Conservation (phyloP, 2,113 vertebrate genomes). For the Pterophyllum scalare region DNA sequence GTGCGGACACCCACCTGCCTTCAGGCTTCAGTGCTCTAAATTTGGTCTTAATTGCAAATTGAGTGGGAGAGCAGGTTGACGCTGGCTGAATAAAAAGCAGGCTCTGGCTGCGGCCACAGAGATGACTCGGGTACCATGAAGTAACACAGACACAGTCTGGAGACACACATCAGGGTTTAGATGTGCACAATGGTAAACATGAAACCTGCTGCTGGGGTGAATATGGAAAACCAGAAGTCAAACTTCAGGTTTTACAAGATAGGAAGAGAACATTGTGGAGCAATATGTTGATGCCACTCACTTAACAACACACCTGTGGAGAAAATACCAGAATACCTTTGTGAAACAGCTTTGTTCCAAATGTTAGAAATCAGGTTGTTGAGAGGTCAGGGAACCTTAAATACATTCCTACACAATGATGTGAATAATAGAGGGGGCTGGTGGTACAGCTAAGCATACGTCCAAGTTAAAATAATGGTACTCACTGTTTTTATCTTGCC, state of each 20-base stretch:
- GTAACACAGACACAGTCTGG: constrained; percentile 37
- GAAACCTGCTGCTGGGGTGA: neutral
- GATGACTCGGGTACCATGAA: constrained; percentile 48
- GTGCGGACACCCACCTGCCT: constrained; percentile 83
- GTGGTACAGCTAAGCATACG: neutral
- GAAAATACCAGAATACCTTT: neutral
- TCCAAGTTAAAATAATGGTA: neutral
- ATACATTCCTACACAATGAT: neutral
- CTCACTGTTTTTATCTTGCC: neutral
- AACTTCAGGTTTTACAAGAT: neutral
- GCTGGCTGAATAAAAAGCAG: constrained; percentile 81
- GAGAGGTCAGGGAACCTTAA: neutral
- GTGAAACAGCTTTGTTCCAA: neutral
- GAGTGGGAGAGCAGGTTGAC: constrained; percentile 80
- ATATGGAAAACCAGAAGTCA: neutral
- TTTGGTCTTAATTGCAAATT: constrained; percentile 87
- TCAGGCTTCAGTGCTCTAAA: constrained; percentile 84
- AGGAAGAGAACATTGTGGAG: neutral
- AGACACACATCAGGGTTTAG: neutral
- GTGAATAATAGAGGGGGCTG: neutral
- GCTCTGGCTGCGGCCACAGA: constrained; percentile 41
- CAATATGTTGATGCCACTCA: neutral
- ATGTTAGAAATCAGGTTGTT: too few relatives aligned
- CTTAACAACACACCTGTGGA: neutral
- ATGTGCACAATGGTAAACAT: neutral